These are phyloP conservation scores for Hydrophis major DNA, from an alignment of 2,797 vertebrate genomes.

Conservation along the genomic window DNA sequence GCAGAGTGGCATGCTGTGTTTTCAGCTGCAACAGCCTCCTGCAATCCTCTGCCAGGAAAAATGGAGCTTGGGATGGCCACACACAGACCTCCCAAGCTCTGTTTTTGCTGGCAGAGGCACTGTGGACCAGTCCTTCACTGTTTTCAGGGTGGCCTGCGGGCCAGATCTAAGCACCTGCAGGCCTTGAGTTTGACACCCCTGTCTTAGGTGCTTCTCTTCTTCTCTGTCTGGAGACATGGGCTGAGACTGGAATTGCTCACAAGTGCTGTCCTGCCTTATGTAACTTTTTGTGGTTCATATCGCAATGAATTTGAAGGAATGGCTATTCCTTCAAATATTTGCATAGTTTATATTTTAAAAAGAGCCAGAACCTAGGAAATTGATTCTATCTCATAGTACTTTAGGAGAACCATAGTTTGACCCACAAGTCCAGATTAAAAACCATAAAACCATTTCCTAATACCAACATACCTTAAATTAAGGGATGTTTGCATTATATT, in stretches of 20 bases:
- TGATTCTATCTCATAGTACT: not conserved
- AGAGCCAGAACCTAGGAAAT: not conserved
- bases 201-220: not conserved
- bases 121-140: too few species aligned
- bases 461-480: not conserved
- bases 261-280: not conserved
- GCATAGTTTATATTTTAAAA: not conserved
- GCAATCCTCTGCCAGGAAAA: too few species aligned
- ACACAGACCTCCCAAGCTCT: accelerated
- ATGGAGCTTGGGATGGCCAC: too few species aligned
- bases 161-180: too few species aligned
- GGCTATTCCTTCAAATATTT: not conserved
- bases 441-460: not conserved
- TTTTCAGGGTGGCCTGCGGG: too few species aligned
- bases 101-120: too few species aligned
- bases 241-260: not conserved
- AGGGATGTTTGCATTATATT: not conserved
- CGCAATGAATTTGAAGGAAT: not conserved
- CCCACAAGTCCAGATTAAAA: not conserved
- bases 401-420: not conserved
- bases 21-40: too few species aligned
- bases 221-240: not conserved
- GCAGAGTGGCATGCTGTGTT: too few species aligned
- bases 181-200: too few species aligned
- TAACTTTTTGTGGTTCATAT: not conserved